phyloP scores from a whole-genome alignment of 2,888 invertebrate genomes.

The Rhagonycha lutea region DNA sequence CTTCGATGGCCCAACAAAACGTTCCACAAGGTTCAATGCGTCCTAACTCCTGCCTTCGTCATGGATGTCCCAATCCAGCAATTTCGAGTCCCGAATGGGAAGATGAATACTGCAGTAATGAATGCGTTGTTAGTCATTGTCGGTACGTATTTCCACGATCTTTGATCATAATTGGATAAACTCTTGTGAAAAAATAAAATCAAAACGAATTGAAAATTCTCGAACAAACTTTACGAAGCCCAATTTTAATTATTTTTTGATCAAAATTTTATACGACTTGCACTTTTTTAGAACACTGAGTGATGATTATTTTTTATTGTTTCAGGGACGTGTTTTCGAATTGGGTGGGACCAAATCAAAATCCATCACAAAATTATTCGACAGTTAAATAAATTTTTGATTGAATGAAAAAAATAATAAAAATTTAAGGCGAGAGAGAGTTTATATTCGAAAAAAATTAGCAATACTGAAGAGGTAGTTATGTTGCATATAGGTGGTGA shows the following conservation, averaged over 20 bases:
- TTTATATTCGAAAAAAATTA: conserved; percentile 43
- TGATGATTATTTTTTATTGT: conserved; percentile 42
- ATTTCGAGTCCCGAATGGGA: conserved; percentile 94
- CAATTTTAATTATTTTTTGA: not conserved
- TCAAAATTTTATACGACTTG: conserved; percentile 1
- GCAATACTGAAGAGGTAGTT: conserved; percentile 39
- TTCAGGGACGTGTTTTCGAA: conserved; percentile 88
- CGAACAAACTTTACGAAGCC: not conserved
- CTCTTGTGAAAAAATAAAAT: not conserved
- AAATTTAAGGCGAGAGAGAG: conserved; percentile 29
- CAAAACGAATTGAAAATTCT: not conserved
- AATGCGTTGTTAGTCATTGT: conserved; percentile 95
- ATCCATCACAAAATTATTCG: conserved; percentile 76
- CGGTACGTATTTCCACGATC: conserved; percentile 59
- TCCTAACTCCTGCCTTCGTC: conserved; percentile 75
- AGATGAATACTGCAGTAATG: conserved; percentile 95
- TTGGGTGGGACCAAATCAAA: conserved; percentile 86
- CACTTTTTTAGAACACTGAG: not conserved
- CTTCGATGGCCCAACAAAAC: conserved; percentile 58
- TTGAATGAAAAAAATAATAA: not conserved
- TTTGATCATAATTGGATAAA: not conserved
- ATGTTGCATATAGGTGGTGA: conserved; percentile 31
- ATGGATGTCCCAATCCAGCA: conserved; percentile 89
- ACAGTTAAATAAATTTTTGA: conserved; percentile 70
- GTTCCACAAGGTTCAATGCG: conserved; percentile 48